These are phyloP conservation scores for Setophaga coronata DNA, from an alignment of 2,113 vertebrate genomes.

Conservation along the genomic window DNA sequence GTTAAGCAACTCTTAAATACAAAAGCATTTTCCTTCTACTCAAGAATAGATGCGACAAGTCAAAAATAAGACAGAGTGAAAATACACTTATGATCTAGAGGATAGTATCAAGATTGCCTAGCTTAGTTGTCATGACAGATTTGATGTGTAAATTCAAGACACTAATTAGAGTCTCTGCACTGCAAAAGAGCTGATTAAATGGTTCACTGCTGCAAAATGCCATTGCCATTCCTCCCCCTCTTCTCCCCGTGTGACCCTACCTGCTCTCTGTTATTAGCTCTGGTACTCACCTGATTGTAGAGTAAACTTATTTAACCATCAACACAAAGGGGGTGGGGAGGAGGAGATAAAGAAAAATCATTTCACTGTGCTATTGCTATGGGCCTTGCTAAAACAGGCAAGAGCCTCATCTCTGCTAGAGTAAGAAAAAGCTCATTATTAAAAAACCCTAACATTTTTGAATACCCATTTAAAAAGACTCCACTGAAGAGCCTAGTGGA, in stretches of 20 bases:
- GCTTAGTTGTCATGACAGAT: not conserved
- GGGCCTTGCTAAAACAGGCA: not conserved
- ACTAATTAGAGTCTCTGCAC: not conserved
- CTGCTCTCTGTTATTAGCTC: not conserved
- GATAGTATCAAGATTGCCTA: not conserved
- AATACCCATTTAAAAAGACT: not conserved
- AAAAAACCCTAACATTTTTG: accelerated
- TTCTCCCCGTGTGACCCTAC: not conserved
- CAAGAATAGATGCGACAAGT: not conserved
- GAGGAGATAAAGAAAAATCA: not conserved
- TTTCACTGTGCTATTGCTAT: not conserved
- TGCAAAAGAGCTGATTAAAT: not conserved
- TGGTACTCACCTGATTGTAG: not conserved
- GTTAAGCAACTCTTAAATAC: not conserved
- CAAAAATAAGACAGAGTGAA: not conserved
- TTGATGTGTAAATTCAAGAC: not conserved
- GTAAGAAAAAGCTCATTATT: not conserved
- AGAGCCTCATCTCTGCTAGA: not conserved
- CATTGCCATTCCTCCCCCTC: not conserved
- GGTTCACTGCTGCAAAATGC: not conserved
- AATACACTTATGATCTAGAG: not conserved
- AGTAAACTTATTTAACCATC: not conserved
- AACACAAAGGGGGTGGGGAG: not conserved
- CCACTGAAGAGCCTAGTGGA: not conserved
- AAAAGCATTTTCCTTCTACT: not conserved